Conservation (phyloP, 2,113 vertebrate genomes). For the Aptenodytes patagonicus region DNA sequence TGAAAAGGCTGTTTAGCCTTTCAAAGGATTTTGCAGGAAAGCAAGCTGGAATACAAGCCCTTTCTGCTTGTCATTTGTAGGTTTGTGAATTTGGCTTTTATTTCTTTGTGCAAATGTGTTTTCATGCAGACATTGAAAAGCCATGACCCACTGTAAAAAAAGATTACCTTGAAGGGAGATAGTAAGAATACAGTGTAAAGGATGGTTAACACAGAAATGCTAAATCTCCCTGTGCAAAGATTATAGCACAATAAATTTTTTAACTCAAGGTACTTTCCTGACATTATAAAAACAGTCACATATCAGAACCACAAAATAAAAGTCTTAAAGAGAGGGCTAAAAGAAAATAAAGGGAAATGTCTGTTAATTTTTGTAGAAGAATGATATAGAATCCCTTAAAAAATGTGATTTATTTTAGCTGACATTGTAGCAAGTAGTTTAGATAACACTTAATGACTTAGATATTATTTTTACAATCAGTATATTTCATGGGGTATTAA, state of each 20-base stretch:
- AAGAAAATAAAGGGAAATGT: constrained; percentile 2
- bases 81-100: constrained; percentile 46
- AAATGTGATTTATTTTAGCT: constrained; percentile 9
- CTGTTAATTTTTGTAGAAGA: neutral
- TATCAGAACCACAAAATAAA: constrained; percentile 28
- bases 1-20: constrained; percentile 34
- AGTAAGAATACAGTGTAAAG: neutral
- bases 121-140: constrained; percentile 6
- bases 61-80: constrained; percentile 28
- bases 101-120: constrained; percentile 23
- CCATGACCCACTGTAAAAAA: constrained; percentile 42
- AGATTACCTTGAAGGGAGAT: constrained; percentile 25
- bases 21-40: constrained; percentile 39
- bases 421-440: constrained; percentile 3
- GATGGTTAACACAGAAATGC: constrained; percentile 21
- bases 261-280: constrained; percentile 20
- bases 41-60: constrained; percentile 20
- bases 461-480: neutral
- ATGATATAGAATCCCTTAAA: neutral
- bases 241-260: constrained; percentile 39
- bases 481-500: constrained; percentile 25
- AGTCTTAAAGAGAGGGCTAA: neutral
- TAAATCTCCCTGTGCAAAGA: constrained; percentile 14
- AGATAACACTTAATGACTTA: constrained; percentile 18
- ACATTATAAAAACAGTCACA: constrained; percentile 13